A percentile compares a stretch with the other conserved stretches of the same genome.
These are phyloP conservation scores for Macaria liturata DNA, from an alignment of 2,888 invertebrate species.

Conservation along the genomic window DNA sequence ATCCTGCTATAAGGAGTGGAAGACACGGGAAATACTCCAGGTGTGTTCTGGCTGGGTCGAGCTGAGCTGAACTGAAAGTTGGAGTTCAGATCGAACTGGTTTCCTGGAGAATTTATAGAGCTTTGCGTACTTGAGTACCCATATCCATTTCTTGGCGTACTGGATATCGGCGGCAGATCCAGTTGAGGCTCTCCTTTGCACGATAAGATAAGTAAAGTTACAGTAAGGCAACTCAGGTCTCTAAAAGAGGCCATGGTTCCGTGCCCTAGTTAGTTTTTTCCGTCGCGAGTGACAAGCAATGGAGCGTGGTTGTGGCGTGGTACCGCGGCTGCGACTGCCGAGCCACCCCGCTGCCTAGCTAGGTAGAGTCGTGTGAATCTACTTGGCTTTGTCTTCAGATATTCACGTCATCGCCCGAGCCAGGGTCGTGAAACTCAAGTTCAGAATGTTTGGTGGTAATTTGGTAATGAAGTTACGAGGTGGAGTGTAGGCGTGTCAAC, in stretches of 20 bases:
- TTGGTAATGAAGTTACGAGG: conserved; percentile 10
- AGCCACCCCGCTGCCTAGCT: conserved; percentile 58
- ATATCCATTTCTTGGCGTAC: conserved; percentile 58
- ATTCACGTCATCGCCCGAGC: conserved; percentile 21
- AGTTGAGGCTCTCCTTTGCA: conserved; percentile 69
- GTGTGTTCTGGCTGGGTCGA: conserved; percentile 53
- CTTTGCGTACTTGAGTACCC: conserved; percentile 67
- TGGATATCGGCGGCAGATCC: conserved; percentile 81
- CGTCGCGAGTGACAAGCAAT: conserved; percentile 31
- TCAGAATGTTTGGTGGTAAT: conserved; percentile 24
- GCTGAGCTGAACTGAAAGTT: conserved; percentile 65
- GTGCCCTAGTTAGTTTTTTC: conserved; percentile 17
- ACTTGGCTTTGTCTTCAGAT: conserved; percentile 58
- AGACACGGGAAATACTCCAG: conserved; percentile 63
- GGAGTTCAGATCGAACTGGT: conserved; percentile 63
- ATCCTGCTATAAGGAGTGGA: conserved; percentile 66
- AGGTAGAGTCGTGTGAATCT: conserved; percentile 72
- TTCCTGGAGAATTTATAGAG: conserved; percentile 69
- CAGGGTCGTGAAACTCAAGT: conserved; percentile 37
- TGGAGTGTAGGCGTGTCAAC: conserved; percentile 25
- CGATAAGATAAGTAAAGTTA: conserved; percentile 43
- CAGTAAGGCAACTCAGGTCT: conserved; percentile 23
- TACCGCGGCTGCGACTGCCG: conserved; percentile 69
- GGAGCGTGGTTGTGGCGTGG: conserved; percentile 68
- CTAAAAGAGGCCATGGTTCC: conserved; percentile 58